These are phyloP conservation scores for Rapana venosa DNA, from an alignment of 2,888 invertebrate genomes.

Conservation along the genomic window DNA sequence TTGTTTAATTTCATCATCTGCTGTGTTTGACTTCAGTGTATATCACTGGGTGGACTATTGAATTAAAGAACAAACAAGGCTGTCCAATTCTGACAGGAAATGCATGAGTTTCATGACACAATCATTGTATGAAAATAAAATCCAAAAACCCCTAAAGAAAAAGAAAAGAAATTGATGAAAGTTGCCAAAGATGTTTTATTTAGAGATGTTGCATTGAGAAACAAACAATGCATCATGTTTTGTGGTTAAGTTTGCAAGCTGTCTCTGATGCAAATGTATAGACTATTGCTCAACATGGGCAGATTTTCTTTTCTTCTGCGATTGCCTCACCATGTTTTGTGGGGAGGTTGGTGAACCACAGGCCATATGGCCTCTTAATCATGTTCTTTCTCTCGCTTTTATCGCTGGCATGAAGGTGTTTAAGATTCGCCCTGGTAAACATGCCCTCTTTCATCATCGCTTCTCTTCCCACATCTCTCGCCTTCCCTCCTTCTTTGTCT, in stretches of 20 bases:
- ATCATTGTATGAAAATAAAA: no score
- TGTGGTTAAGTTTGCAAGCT: slow-evolving; percentile 11
- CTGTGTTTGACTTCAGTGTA: no score
- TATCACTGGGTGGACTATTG: no score
- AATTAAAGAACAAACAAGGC: no score
- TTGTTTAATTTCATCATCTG: no score
- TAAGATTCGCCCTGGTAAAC: slow-evolving; percentile 36
- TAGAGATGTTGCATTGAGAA: neutral
- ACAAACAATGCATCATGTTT: slow-evolving; percentile 1
- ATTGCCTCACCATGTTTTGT: slow-evolving; percentile 22
- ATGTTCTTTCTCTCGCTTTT: slow-evolving; percentile 29
- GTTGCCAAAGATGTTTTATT: neutral
- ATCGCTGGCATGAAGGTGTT: slow-evolving; percentile 36
- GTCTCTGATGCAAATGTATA: slow-evolving; percentile 30
- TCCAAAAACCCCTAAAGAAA: no score
- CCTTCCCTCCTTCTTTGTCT: slow-evolving; percentile 24
- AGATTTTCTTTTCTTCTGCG: slow-evolving; percentile 32
- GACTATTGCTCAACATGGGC: neutral
- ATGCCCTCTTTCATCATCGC: slow-evolving; percentile 27
- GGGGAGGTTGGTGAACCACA: slow-evolving; percentile 47
- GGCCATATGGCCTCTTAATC: slow-evolving; percentile 46
- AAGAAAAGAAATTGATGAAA: no score
- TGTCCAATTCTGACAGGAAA: no score
- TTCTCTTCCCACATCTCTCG: slow-evolving; percentile 15
- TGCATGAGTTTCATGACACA: no score